These are phyloP conservation scores for Pelodiscus sinensis DNA, from an alignment of 2,113 vertebrate species.

Conservation along the genomic window DNA sequence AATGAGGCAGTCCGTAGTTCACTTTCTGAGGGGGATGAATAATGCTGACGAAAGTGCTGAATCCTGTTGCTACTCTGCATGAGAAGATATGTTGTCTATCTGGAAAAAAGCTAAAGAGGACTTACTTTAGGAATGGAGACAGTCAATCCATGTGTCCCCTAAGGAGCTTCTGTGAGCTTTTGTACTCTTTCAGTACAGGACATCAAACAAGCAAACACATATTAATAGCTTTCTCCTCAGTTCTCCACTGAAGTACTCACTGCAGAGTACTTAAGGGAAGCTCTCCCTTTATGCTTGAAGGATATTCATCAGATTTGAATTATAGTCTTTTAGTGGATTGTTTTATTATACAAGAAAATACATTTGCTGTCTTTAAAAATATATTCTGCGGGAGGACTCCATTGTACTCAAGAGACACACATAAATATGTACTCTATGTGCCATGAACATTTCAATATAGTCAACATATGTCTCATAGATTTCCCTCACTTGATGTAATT, in stretches of 20 bases:
- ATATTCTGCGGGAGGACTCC: not conserved
- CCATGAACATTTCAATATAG: not conserved
- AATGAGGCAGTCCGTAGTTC: slow-evolving; percentile 58
- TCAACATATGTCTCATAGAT: not conserved
- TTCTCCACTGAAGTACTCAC: slow-evolving; percentile 15
- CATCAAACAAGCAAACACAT: slow-evolving; percentile 18
- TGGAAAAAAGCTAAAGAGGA: slow-evolving; percentile 18
- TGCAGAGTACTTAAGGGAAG: not conserved
- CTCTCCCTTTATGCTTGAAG: not conserved
- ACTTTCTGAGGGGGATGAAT: slow-evolving; percentile 57
- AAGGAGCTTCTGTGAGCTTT: slow-evolving; percentile 43
- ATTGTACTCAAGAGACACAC: not conserved
- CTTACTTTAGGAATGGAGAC: slow-evolving; percentile 29
- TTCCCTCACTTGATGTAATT: not conserved
- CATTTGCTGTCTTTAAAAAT: not conserved
- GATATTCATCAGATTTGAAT: not conserved
- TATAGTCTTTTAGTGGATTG: not conserved
- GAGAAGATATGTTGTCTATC: slow-evolving; percentile 64
- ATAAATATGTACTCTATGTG: rapidly evolving
- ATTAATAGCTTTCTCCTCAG: slow-evolving; percentile 3
- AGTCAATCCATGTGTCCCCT: slow-evolving; percentile 32
- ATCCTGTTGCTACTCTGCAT: slow-evolving; percentile 35
- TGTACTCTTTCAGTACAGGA: not conserved
- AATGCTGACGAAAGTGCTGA: slow-evolving; percentile 55
- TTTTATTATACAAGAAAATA: not conserved